Base-by-base conservation (phyloP, 2,888 invertebrate species). In the Parochlus steinenii region DNA sequence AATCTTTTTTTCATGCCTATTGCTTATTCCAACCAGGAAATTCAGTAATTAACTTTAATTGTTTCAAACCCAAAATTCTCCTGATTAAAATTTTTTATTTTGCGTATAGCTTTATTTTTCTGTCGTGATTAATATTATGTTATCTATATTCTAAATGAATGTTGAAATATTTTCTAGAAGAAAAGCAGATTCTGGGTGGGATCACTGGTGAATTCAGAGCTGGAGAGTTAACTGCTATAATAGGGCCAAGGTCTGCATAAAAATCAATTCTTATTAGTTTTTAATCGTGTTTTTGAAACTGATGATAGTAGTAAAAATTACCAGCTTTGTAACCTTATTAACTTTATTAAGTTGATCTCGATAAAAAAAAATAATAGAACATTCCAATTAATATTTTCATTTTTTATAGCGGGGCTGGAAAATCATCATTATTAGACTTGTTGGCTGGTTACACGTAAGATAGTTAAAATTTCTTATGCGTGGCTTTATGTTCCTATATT, bases 361-460 rank as follows among this genome's bases (percentile, higher is more conserved):
- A 4, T 26, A 14, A 26, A 10, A 25, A 6, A 5, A 6, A 26
- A 26, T 4, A 26, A 14, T 11, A 7, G 8, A 7, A 2, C 15
- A 26, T 14, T 26, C 12, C 11, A 7, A 26, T 26, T 26, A 14
- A 15, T 27, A 4, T 12, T 14, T 15, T 12, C 5, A 16, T 27
- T 2, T 12, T 12, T 15, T 26, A 16, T 16, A 81, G 86, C 0
- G 90, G 90, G 10, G 82, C 81, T 7, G 83, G 89, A 38, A 90
- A 90, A 61, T 81, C 82, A 42, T 77, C 82, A 3, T 68, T 90
- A 40, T 75, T 90, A 69, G 83, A 89, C 56, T 78, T 90, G 47
- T 62, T 90, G 43, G 77, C 89, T 22, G 87, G 89, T 46, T 89
- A 85, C 61, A 81, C 74, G 87, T 87, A 67, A 72, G 72, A 66